Percentiles rank a stretch among this genome's conserved stretches.
Evolutionary conservation across 1,140 invertebrate genomes (phyloP).

Genomic region (Melipona quadrifasciata): DNA sequence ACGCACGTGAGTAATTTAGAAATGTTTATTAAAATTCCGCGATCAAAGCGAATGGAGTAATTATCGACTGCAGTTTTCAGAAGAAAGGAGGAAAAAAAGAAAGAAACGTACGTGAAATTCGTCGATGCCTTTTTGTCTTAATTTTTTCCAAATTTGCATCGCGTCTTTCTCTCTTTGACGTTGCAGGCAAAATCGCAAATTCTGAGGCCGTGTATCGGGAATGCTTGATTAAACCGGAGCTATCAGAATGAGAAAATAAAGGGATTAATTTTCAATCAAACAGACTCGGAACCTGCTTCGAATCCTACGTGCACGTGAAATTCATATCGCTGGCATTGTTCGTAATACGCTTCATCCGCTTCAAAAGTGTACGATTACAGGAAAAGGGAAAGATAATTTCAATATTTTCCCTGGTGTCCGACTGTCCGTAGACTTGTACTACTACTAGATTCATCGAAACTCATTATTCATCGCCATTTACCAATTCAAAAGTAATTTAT

Average conservation of each 20-base stretch:
- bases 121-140: neutral
- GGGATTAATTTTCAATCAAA: neutral
- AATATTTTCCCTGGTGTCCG: too few species aligned
- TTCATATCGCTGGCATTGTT: neutral
- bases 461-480: too few species aligned
- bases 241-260: slow-evolving; percentile 1
- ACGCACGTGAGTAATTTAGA: too few species aligned
- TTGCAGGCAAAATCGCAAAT: neutral
- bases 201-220: neutral
- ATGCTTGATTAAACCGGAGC: slow-evolving; percentile 2
- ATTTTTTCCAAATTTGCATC: neutral
- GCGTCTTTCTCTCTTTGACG: neutral
- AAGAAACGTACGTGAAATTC: neutral
- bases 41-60: neutral
- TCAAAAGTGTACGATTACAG: neutral
- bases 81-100: neutral
- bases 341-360: neutral
- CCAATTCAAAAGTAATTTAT: too few species aligned
- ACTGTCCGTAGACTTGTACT: neutral
- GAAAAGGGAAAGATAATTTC: neutral
- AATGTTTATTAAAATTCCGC: neutral
- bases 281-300: neutral
- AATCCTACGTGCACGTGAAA: neutral
- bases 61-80: neutral
- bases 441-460: neutral